Percentiles rank a stretch among this genome's conserved stretches.
Conservation (phyloP, 37 sponge, comb jelly and placozoan species). For the Tethya wilhelma region DNA sequence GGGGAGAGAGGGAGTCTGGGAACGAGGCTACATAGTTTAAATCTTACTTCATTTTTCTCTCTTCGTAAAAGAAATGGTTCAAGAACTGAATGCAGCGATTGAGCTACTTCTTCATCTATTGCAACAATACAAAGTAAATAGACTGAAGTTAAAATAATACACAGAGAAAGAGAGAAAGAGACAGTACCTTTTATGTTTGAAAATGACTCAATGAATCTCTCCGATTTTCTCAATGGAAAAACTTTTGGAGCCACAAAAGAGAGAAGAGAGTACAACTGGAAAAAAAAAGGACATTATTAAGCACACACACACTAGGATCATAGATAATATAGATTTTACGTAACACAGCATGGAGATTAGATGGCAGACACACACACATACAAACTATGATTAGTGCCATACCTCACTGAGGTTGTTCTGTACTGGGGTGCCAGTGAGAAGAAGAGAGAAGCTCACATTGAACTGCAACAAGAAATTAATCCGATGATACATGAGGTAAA, state of each 20-base stretch:
- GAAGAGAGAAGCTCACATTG: conserved; percentile 40
- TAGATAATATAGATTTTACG: too few relatives aligned
- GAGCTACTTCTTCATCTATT: conserved; percentile 45
- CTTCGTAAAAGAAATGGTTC: conserved; percentile 75
- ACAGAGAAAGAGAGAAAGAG: too few relatives aligned
- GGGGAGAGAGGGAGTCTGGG: too few relatives aligned
- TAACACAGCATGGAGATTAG: too few relatives aligned
- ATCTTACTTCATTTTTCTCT: conserved; percentile 65
- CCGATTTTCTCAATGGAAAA: conserved; percentile 45
- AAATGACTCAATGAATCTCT: conserved; percentile 35
- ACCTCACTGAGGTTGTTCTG: conserved; percentile 86
- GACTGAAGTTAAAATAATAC: too few relatives aligned
- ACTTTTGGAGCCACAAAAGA: conserved; percentile 43
- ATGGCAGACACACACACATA: too few relatives aligned
- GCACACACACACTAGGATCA: too few relatives aligned
- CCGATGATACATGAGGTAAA: too few relatives aligned
- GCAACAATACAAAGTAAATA: background rate
- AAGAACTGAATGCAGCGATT: conserved; percentile 54
- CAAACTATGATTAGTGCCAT: too few relatives aligned
- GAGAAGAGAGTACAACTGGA: conserved; percentile 82
- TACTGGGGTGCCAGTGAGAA: conserved; percentile 85
- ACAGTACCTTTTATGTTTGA: conserved; percentile 41
- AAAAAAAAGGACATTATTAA: too few relatives aligned
- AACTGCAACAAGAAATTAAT: too few relatives aligned
- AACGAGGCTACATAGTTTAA: too few relatives aligned